Evolutionary conservation across 2,797 vertebrate genomes (phyloP).

Genomic region (Platalea minor): DNA sequence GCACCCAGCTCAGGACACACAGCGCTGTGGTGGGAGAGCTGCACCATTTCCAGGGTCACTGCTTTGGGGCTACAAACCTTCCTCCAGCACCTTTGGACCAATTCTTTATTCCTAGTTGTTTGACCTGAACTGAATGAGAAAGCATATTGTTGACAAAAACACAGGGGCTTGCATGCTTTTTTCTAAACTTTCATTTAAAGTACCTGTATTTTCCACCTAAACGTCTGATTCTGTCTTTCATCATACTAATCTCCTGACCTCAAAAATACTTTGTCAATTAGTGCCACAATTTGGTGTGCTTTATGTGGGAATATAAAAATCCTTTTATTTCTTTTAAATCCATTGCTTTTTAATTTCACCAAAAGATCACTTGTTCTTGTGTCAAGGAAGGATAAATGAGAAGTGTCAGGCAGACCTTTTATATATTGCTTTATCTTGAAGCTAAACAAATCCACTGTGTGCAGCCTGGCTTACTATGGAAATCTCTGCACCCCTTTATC

Average conservation of each 20-base stretch:
- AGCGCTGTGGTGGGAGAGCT: not conserved
- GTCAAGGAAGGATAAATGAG: constrained; percentile 15
- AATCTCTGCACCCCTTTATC: constrained; percentile 1
- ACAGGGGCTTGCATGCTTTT: not conserved
- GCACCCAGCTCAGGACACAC: not conserved
- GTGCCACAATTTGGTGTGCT: not conserved
- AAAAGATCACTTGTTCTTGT: not conserved
- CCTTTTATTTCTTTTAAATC: constrained; percentile 21
- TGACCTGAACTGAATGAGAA: not conserved
- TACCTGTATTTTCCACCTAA: not conserved
- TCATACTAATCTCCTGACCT: not conserved
- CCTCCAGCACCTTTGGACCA: not conserved
- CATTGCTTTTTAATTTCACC: not conserved
- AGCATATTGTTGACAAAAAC: not conserved
- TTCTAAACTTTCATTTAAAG: not conserved
- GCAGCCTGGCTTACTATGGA: not conserved
- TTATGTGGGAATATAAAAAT: not conserved
- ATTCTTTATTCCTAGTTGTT: not conserved
- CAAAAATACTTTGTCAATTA: not conserved
- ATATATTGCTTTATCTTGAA: constrained; percentile 8
- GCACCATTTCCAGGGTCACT: not conserved
- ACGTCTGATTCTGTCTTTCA: not conserved
- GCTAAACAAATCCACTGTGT: not conserved
- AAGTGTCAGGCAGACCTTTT: constrained; percentile 1
- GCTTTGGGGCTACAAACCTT: not conserved